These are phyloP conservation scores for Raillietiella orientalis DNA, from an alignment of 2,888 invertebrate genomes.

Conservation along the genomic window DNA sequence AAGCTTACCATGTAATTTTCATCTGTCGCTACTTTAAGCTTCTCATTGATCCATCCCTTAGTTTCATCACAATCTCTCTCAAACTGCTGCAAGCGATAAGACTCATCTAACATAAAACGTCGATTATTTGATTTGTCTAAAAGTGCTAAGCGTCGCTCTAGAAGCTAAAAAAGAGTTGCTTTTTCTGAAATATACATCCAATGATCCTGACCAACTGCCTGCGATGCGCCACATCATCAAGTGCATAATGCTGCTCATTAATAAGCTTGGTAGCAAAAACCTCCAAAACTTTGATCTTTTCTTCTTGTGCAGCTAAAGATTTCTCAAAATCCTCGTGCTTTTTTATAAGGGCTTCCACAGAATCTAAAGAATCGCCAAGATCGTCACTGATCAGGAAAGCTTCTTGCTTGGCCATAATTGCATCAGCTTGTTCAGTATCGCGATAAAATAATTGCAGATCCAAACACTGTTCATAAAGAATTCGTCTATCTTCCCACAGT, in stretches of 20 bases:
- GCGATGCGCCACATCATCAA: slow-evolving; percentile 83
- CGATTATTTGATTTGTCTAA: slow-evolving; percentile 63
- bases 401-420: slow-evolving; percentile 99
- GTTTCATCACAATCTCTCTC: slow-evolving; percentile 97
- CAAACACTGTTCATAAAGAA: slow-evolving; percentile 97
- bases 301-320: slow-evolving; percentile 89
- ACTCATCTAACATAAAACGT: slow-evolving; percentile 62
- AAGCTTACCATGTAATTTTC: slow-evolving; percentile 37
- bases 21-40: slow-evolving; percentile 80
- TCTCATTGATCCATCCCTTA: slow-evolving; percentile 97
- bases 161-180: slow-evolving; percentile 17
- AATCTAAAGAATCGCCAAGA: slow-evolving; percentile 87
- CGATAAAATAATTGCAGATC: slow-evolving; percentile 92
- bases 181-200: too few species aligned
- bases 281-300: slow-evolving; percentile 91
- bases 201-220: slow-evolving; percentile 46
- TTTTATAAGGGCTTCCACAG: slow-evolving; percentile 87
- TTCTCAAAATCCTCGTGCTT: slow-evolving; percentile 99
- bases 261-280: slow-evolving; percentile 94
- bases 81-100: slow-evolving; percentile 85
- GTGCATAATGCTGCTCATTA: slow-evolving; percentile 91
- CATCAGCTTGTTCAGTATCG: slow-evolving; percentile 94
- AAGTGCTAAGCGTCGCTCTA: slow-evolving; percentile 55
- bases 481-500: slow-evolving; percentile 84
- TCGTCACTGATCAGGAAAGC: slow-evolving; percentile 94